Conservation (phyloP, 2,797 vertebrate species). For the Numenius phaeopus region DNA sequence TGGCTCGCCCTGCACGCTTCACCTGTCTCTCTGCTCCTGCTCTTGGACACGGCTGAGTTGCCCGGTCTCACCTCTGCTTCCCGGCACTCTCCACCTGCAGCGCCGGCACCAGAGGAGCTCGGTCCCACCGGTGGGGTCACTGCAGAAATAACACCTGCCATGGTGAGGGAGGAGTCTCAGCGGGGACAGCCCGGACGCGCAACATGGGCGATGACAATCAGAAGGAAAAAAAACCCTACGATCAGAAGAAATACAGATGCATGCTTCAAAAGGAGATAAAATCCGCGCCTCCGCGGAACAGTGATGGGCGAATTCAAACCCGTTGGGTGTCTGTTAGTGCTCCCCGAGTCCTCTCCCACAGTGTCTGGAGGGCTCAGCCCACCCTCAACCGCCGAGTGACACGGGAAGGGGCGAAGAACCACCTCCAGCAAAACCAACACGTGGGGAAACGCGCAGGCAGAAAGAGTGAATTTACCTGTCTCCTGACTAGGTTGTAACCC, state of each 20-base stretch:
- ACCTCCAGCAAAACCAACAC: accelerated
- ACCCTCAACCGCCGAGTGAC: accelerated
- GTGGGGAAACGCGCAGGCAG: neutral
- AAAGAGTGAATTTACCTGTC: neutral
- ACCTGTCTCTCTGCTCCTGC: neutral
- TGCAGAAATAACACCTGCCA: neutral
- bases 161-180: neutral
- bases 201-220: accelerated
- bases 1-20: neutral
- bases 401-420: accelerated
- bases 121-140: accelerated
- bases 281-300: accelerated
- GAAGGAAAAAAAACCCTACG: neutral
- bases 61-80: neutral
- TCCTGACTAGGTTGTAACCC: neutral
- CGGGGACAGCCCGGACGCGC: neutral
- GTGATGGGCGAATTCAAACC: accelerated
- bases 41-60: neutral
- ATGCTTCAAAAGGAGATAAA: neutral
- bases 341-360: neutral
- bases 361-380: neutral
- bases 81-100: neutral
- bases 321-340: accelerated
- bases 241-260: neutral
- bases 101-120: neutral